Evolutionary conservation across 1,140 invertebrate species (phyloP), one percentile per base, ranked within the genome.

Genomic region (Cydia amplana): DNA sequence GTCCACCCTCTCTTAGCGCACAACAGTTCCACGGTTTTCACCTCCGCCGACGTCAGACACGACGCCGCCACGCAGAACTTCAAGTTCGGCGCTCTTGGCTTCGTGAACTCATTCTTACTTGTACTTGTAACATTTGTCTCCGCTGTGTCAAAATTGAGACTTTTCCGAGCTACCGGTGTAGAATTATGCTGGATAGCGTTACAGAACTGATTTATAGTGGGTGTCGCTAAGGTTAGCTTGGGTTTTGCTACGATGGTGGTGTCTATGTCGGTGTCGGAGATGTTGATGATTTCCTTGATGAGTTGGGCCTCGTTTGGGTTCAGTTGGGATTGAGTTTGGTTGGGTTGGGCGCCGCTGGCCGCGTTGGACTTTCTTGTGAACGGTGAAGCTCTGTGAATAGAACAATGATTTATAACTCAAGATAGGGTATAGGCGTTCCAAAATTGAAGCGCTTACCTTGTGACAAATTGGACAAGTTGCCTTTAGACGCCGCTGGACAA

Each of bases 121-220:
- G 43, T 46, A 16, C 43, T 46, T 40, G 36, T 9, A 46, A 14
- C 12, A 14, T 46, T 72, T 79, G 81, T 72, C 73, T 28, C 7
- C 6, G 23, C 9, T 51, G 65, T 18, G 75, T 81, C 78, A 74
- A 89, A 93, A 73, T 89, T 87, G 2, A 93, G 81, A 4, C 91
- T 91, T 76, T 92, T 92, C 65, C 84, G 83, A 1, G 88, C 89
- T 2, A 91, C 64, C 1, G 92, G 92, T 2, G 91, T 93, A 0
- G 90, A 92, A 40, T 91, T 90, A 70, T 88, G 82, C 63, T 87
- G 86, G 14, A 92, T 86, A 51, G 89, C 81, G 78, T 85, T 83
- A 32, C 85, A 86, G 82, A 93, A 92, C 75, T 87, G 91, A 18
- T 81, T 84, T 16, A 92, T 91, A 12, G 83, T 90, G 2, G 91